phyloP scores from a whole-genome alignment of 2,797 vertebrate genomes.

The Tokudaia muenninki region DNA sequence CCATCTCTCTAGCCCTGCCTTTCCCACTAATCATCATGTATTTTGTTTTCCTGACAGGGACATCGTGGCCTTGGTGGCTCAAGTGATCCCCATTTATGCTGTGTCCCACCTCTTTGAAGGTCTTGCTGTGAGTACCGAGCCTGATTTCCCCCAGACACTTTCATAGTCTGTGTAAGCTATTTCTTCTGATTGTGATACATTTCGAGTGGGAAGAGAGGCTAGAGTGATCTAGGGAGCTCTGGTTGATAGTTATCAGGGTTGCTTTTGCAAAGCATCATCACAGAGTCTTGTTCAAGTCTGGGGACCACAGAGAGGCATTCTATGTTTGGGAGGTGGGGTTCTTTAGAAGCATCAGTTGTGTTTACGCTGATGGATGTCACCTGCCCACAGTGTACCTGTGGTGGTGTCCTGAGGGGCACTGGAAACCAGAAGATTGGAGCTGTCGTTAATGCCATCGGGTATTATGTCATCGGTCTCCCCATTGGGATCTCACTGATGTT shows the following conservation, averaged over 20 bases:
- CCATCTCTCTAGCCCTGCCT: background rate
- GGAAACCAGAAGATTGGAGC: conserved; percentile 95
- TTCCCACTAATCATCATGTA: background rate
- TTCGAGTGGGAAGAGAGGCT: background rate
- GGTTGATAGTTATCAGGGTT: background rate
- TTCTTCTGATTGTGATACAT: background rate
- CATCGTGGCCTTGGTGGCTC: conserved; percentile 86
- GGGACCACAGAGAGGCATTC: background rate
- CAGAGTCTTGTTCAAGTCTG: background rate
- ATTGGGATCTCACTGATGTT: conserved; percentile 95
- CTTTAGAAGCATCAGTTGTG: background rate
- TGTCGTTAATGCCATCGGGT: conserved; percentile 91
- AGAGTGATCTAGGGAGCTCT: background rate
- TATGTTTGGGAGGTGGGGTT: background rate
- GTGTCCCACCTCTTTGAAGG: conserved; percentile 87
- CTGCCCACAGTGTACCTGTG: conserved; percentile 81
- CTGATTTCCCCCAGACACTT: too few species aligned
- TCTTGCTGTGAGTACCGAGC: conserved; percentile 86
- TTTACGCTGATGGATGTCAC: background rate
- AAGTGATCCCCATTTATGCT: conserved; percentile 87
- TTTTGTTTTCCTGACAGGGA: conserved; percentile 84
- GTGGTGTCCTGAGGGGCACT: conserved; percentile 91
- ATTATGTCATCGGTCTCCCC: conserved; percentile 92
- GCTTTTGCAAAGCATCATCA: background rate
- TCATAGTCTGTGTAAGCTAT: background rate